A percentile compares a stretch with the other conserved stretches of the same genome.
phyloP scores from a whole-genome alignment of 2,888 invertebrate species.

The Conchocele bisecta region DNA sequence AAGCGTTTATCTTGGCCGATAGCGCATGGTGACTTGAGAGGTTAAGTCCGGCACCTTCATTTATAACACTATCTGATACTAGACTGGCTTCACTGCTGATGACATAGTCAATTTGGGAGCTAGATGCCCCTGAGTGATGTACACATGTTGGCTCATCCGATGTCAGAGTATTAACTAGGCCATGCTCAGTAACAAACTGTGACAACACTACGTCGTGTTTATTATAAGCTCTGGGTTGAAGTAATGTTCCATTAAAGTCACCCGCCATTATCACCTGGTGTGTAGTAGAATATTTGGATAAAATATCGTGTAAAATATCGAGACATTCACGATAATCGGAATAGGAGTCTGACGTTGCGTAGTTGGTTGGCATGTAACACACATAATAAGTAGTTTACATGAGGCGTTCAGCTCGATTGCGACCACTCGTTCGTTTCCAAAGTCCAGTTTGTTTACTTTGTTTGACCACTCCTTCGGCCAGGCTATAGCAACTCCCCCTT shows the following conservation, averaged over 20 bases:
- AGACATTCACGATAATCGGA: constrained; percentile 2
- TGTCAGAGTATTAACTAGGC: not conserved
- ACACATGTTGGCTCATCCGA: not conserved
- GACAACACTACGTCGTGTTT: not conserved
- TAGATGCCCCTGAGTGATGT: not conserved
- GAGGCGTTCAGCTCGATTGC: not conserved
- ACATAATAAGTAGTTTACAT: too few species aligned
- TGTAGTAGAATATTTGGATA: not conserved
- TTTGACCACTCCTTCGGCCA: not conserved
- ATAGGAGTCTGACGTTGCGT: not conserved
- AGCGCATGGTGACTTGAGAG: too few species aligned
- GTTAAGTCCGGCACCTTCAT: not conserved
- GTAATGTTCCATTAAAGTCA: constrained; percentile 5
- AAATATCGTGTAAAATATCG: not conserved
- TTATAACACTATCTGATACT: not conserved
- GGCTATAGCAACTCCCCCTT: not conserved
- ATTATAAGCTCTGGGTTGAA: not conserved
- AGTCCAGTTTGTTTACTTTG: not conserved
- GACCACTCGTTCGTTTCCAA: constrained; percentile 3
- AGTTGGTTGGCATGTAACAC: constrained; percentile 4
- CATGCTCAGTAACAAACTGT: not conserved
- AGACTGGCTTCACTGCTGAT: not conserved
- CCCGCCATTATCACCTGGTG: not conserved
- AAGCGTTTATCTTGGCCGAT: too few species aligned
- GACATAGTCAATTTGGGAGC: constrained; percentile 7